Evolutionary conservation across 1,140 invertebrate genomes (phyloP).

Genomic region (Meloidogyne hapla): DNA sequence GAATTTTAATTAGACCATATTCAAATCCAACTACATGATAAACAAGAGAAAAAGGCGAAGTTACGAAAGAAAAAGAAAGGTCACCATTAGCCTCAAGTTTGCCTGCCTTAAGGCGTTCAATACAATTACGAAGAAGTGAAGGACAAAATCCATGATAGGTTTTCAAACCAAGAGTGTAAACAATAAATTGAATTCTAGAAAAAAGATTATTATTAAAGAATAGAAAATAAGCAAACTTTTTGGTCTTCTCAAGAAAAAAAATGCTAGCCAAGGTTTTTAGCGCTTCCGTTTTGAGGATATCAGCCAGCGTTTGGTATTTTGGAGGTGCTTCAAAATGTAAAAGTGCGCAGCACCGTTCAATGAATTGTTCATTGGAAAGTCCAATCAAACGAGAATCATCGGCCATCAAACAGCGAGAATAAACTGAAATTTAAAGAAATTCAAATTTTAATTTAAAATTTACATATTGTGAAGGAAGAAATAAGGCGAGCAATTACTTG

Average conservation of each 20-base stretch:
- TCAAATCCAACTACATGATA: constrained; percentile 53
- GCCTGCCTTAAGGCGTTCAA: constrained; percentile 43
- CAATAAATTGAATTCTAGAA: constrained; percentile 45
- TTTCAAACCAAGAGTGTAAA: constrained; percentile 48
- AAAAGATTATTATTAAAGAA: constrained; percentile 16
- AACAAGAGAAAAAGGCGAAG: constrained; percentile 50
- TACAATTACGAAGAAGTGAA: constrained; percentile 40
- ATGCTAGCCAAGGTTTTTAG: constrained; percentile 55
- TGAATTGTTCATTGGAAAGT: constrained; percentile 43
- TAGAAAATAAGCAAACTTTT: constrained; percentile 43
- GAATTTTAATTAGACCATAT: constrained; percentile 37
- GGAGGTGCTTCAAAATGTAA: constrained; percentile 36
- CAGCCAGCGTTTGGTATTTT: constrained; percentile 23
- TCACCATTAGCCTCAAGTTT: constrained; percentile 32
- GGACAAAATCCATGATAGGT: constrained; percentile 53
- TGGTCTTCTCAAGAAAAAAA: constrained; percentile 49
- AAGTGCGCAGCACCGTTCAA: constrained; percentile 46
- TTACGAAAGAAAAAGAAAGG: constrained; percentile 44
- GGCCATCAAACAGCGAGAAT: constrained; percentile 48
- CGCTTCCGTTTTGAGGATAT: constrained; percentile 50
- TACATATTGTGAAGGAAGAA: constrained; percentile 51
- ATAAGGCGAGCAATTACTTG: constrained; percentile 48
- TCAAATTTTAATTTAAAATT: constrained; percentile 16
- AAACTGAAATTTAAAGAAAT: constrained; percentile 47
- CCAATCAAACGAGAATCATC: constrained; percentile 49